phyloP scores from a whole-genome alignment of 2,888 invertebrate species.

The Bellardia pandia region DNA sequence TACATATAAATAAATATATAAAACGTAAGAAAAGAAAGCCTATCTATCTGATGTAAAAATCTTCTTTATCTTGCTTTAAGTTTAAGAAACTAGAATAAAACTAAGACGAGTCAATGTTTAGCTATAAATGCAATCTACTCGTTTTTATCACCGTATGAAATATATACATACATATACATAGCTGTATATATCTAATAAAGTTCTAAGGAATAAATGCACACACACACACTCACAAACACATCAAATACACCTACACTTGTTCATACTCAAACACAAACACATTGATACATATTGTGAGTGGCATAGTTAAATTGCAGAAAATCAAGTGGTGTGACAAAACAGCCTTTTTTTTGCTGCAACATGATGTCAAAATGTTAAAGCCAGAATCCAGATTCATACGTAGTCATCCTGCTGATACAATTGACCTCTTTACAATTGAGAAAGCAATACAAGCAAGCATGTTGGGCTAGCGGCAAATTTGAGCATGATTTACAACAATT shows the following conservation, averaged over 20 bases:
- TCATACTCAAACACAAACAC: neutral
- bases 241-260: neutral
- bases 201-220: neutral
- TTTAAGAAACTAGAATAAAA: conserved; percentile 27
- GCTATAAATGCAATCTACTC: conserved; percentile 21
- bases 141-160: neutral
- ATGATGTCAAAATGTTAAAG: conserved; percentile 50
- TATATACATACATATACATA: neutral
- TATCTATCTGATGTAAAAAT: conserved; percentile 17
- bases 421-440: conserved; percentile 68
- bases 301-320: conserved; percentile 45
- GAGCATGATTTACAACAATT: conserved; percentile 67
- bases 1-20: neutral
- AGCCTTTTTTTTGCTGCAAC: conserved; percentile 33
- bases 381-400: conserved; percentile 36
- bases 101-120: conserved; percentile 4
- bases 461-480: conserved; percentile 68
- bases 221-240: neutral
- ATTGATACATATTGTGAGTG: neutral
- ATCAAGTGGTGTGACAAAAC: conserved; percentile 59
- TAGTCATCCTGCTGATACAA: conserved; percentile 63
- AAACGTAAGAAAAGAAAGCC: conserved; percentile 25
- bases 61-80: conserved; percentile 14
- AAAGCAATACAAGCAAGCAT: conserved; percentile 54
- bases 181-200: conserved; percentile 6